Evolutionary conservation across 2,888 invertebrate genomes (phyloP).

Genomic region (Nipponacmea schrenckii): DNA sequence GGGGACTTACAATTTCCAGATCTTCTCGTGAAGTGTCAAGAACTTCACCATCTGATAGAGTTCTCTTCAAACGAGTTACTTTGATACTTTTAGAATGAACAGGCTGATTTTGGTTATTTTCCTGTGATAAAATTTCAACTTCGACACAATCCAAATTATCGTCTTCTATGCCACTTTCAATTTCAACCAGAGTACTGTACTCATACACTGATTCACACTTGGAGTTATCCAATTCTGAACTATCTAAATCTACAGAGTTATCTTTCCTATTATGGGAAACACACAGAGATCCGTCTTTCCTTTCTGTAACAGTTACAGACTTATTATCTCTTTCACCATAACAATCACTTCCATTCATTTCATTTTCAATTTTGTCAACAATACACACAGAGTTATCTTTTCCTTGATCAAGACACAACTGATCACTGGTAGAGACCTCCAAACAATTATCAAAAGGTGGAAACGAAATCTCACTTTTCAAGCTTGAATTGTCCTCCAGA

Average conservation of each 20-base stretch:
- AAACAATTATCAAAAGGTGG: background rate
- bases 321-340: too few relatives aligned
- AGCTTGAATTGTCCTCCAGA: background rate
- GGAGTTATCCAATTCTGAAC: background rate
- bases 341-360: too few relatives aligned
- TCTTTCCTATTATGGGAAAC: background rate
- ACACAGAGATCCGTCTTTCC: background rate
- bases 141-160: background rate
- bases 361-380: background rate
- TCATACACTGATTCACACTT: constrained; percentile 5
- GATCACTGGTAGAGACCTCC: too few relatives aligned
- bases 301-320: too few relatives aligned
- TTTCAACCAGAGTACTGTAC: constrained; percentile 1
- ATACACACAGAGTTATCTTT: too few relatives aligned
- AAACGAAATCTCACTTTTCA: background rate
- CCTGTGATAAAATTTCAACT: background rate
- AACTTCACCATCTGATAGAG: constrained; percentile 9
- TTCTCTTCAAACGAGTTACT: constrained; percentile 17
- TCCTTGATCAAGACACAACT: too few relatives aligned
- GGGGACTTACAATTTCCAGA: constrained; percentile 14
- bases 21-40: constrained; percentile 2
- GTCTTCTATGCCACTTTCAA: background rate
- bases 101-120: background rate
- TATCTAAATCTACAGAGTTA: background rate
- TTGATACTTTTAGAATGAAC: constrained; percentile 6